Base-by-base conservation (phyloP, 2,888 invertebrate species). In the Leptopilina myrica region DNA sequence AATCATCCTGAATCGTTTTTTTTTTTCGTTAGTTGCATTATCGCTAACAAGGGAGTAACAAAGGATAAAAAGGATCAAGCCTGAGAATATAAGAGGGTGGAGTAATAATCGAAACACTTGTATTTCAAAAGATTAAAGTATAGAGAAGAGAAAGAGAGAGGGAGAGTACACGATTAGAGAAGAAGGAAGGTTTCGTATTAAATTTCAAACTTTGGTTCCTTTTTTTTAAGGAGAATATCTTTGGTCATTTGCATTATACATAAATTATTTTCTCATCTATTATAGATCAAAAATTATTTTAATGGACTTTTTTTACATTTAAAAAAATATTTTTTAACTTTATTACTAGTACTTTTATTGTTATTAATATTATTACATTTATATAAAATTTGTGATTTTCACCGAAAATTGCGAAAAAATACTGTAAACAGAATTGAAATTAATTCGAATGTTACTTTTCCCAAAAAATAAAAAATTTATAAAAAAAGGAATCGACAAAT, bases 81-180 rank as follows among this genome's bases (percentile, higher is more conserved):
- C 56, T 40, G 26, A 40, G 56, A 14, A 56, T 73, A 49, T 49
- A 73, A 40, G 40, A 73, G 73, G 56, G 56, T 40, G 33, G 56
- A 69, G 56, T n/a, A 9, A 26, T 49, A 53, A 53, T 69, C 26
- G 53, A 69, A 53, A 53, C 62, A 62, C 20, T 69, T 26, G 26
- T 14, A 69, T 69, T 53, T 67, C 46, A 67, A 67, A 67, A 46
- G 67, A 11, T 66, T 43, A 40, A 65, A 40, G 33, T 65, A 33
- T 33, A 33, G 33, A 2, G 33, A 33, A 33, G 5, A 33, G 33
- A 33, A 5, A 33, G 33, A 33, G 33, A 33, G 5, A 33, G 33
- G 5, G 33, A 33, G 33, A 33, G 33, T 33, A 33, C 33, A 33
- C 33, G 33, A 33, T 33, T 33, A 33, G 33, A 6, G 64, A 43